These are phyloP conservation scores for Eudemis profundana DNA, from an alignment of 2,888 invertebrate genomes.

Conservation along the genomic window DNA sequence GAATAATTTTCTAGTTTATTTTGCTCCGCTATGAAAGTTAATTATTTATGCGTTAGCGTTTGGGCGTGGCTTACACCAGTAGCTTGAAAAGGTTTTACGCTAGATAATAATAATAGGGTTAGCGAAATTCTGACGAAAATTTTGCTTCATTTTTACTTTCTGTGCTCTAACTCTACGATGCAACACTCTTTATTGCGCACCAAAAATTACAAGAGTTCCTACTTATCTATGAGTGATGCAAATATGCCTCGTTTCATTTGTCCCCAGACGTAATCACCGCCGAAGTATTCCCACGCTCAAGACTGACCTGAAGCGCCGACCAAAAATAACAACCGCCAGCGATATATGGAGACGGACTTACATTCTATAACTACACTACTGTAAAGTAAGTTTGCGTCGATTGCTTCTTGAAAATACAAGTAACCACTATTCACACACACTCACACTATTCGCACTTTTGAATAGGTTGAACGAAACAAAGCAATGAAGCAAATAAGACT, in stretches of 20 bases:
- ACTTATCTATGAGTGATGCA: no score
- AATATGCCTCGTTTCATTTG: constrained; percentile 51
- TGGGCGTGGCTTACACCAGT: neutral
- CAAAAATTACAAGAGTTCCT: no score
- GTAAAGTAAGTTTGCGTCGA: constrained; percentile 66
- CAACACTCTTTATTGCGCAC: no score
- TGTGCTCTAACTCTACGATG: no score
- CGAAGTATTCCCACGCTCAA: constrained; percentile 60
- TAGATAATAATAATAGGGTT: neutral
- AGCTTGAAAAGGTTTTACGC: neutral
- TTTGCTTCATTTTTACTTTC: neutral
- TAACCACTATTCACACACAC: no score
- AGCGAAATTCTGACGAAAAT: neutral
- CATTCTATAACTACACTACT: constrained; percentile 66
- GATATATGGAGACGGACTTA: constrained; percentile 71
- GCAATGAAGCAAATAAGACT: no score
- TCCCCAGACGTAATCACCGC: constrained; percentile 67
- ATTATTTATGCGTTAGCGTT: constrained; percentile 7
- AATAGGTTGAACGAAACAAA: no score
- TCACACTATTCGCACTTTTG: no score
- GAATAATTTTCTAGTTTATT: constrained; percentile 21
- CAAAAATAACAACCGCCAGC: constrained; percentile 51
- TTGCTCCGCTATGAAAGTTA: constrained; percentile 14
- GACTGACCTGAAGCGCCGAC: constrained; percentile 63
- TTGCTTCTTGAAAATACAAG: neutral